Conservation (phyloP, 2,888 invertebrate species). For the Lamellibrachia satsuma region DNA sequence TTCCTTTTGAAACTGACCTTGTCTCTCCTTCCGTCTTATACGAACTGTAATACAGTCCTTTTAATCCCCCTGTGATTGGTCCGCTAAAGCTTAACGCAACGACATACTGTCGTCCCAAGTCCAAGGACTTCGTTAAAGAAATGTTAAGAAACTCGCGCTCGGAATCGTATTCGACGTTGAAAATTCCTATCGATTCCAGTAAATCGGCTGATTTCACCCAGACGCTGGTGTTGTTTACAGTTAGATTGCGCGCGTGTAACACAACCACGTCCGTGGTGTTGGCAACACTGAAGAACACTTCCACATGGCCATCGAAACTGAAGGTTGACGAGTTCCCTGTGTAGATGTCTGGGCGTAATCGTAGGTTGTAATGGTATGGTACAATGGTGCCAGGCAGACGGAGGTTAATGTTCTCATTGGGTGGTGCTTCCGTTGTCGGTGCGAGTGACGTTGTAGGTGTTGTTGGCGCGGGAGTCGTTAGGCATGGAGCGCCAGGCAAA, state of each 20-base stretch:
- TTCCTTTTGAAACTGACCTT: neutral
- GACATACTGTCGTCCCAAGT: neutral
- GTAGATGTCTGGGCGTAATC: neutral
- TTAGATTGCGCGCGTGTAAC: neutral
- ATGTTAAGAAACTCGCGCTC: neutral
- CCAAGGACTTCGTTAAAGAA: neutral
- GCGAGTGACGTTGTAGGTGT: neutral
- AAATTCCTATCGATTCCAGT: neutral
- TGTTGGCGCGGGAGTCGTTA: neutral
- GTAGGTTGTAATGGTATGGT: neutral
- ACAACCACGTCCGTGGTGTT: neutral
- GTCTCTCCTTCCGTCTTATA: neutral
- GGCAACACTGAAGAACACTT: neutral
- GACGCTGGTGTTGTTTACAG: neutral
- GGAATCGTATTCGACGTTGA: neutral
- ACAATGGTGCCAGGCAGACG: constrained; percentile 5
- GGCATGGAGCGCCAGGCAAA: neutral
- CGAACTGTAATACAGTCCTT: constrained; percentile 4
- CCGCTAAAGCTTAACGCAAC: neutral
- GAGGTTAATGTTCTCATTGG: neutral
- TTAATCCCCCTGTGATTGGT: neutral
- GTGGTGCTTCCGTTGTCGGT: neutral
- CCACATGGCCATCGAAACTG: neutral
- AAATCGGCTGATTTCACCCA: neutral
- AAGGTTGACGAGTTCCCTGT: neutral